Evolutionary conservation across 2,888 invertebrate genomes (phyloP), one percentile per base, ranked within the genome.

Genomic region (Synanthedon andrenaeformis): DNA sequence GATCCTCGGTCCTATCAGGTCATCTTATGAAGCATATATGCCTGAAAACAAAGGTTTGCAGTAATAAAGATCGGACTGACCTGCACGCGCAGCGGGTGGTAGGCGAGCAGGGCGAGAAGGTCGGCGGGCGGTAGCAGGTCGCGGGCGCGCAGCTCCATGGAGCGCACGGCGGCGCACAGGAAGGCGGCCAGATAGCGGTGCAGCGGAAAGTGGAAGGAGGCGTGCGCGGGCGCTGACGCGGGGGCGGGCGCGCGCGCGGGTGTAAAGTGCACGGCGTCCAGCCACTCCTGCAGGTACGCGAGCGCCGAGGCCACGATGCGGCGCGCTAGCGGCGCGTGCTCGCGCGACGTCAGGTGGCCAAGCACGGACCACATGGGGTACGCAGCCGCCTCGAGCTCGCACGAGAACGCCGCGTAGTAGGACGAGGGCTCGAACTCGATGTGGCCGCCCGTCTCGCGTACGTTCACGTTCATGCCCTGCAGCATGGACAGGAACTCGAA

Each of bases 291-390:
- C 65, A 98, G 88, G 62, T 94, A 93, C 53, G 89, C 89, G 42
- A 94, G 88, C 78, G 96, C 96, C 67, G 93, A 92, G 53, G 89
- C 89, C 35, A 96, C 82, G 57, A 96, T 93, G 62, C 94, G 90
- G 61, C 91, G 90, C 52, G 95, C 95, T 48, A 95, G 89, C 60
- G 91, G 89, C 19, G 93, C 93, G 67, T 93, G 93, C 60, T 89
- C 89, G 8, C 90, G 89, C 69, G 93, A 93, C 57, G 92, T 91
- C 42, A 97, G 89, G 86, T 98, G 98, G 50, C 94, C 93, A 54
- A 97, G 93, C 55, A 98, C 91, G 12, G 97, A 96, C 98, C 98
- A 98, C 97, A 98, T 97, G 1, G 98, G 97, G 83, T 97, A 96
- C 12, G 98, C 96, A 67, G 96, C 96, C 23, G 97, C 97, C 86